Evolutionary conservation across 2,888 invertebrate genomes (phyloP), one percentile per base, ranked within the genome.

Genomic region (Ophraella communa): DNA sequence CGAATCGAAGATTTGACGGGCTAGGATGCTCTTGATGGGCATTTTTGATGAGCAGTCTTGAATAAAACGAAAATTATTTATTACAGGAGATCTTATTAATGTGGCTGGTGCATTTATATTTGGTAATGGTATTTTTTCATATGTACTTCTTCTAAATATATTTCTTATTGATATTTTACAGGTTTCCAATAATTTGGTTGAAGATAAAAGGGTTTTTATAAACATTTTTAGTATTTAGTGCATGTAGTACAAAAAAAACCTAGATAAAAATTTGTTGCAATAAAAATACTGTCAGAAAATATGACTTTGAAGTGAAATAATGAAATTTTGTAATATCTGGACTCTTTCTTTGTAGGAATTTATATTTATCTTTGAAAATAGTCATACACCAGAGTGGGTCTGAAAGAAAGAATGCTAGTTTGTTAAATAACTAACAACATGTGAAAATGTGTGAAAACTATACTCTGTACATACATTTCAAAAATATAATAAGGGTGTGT

Each of bases 1-100:
- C 64, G 98, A 98, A 86, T 99, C 99, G 83, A 95, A 99, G 84
- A 99, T 98, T 85, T 96, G 95, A 82, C 98, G 94, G 73, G 98
- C 98, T 80, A 92, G 90, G 79, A 98, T 91, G 70, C 93, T 92
- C 83, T 92, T 90, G 84, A 98, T 94, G 66, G 95, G 90, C 96
- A 96, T 97, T 60, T 77, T 44, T 52, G 49, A 47, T 35, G 44
- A 35, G 39, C 49, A 51, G 24, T 42, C 59, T 59, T 35, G 20
- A 53, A 42, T 20, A 11, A 44, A 53, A 60, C n/a, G 49, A 51
- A 51, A 17, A 51, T 51, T 11, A 10, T 51, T 51, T 51, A 51
- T 10, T 51, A 51, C 24, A 1, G 17, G 14, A 23, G 21, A n/a
- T n/a, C n/a, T 21, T 47, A 23, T 21, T 8, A 11, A 47, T 23